Evolutionary conservation across 2,113 vertebrate genomes (phyloP), one percentile per base, ranked within the genome.

Genomic region (Xerus inauris): DNA sequence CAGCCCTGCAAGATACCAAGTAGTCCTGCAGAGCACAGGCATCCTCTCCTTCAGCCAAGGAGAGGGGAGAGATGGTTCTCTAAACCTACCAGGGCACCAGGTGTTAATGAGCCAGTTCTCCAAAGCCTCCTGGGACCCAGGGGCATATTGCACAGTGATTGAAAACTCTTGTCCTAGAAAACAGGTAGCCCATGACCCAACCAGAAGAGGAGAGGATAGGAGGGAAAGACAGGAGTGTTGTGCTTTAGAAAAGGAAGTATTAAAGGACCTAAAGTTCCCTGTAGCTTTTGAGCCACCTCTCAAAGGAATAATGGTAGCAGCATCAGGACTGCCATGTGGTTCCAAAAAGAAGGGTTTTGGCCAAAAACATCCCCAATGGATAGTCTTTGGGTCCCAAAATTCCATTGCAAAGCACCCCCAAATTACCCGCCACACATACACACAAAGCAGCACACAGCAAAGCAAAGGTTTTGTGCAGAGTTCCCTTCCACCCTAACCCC

Each of bases 61-160:
- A 77, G 69, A 73, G 59, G 59, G 24, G 59, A 62, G 57, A 26
- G 57, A 59, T 9, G 57, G 57, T 59, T 59, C 57, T 59, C 57
- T 59, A 59, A 62, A 62, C 59, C 59, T 62, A 62, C 54, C 24
- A 38, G 80, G 69, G 62, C 10, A 22, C 73, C 45, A 91, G 77
- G 73, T 40, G 45, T 54, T 59, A 59, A 59, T 79, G 72, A 77
- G 93, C 76, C 80, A 86, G 96, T 96, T 96, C 91, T 95, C 93
- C 67, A 97, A 81, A 87, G 67, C 8, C 0, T 85, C 89, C 96
- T 94, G 95, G 80, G 95, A 89, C 87, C 77, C 92, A 35, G 96
- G 98, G 45, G 90, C 95, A 98, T 98, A 98, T 98, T 98, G 98
- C 98, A 98, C 98, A 98, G 97, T n/a, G 93, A 97, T 89, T 97